Evolutionary conservation across 2,797 vertebrate species (phyloP), one percentile per base, ranked within the genome.

Genomic region (Etheostoma nigrum): DNA sequence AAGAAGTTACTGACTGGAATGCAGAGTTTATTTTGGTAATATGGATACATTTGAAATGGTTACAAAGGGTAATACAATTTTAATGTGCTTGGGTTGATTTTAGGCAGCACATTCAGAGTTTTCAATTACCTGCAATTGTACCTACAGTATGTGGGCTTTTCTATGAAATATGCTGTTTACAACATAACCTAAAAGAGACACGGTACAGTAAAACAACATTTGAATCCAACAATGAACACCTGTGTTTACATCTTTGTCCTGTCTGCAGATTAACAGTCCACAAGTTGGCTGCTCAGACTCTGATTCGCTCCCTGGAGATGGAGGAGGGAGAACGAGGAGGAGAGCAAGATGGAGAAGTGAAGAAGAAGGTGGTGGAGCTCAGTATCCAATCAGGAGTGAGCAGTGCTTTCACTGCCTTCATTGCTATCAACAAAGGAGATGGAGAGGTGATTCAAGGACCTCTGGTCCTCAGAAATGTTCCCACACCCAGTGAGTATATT

Each of bases 311-410:
- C 33, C 85, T 96, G 72, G 95, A 96, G 82, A 83, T 72, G 58
- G 78, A 87, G 44, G 57, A 85, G 18, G 69, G 55, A 30, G 63
- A 73, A 0, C 0, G 5, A 0, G 3, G 2, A n/a, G 15, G 71
- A 6, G 12, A 74, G 54, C 33, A 48, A 44, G 60, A 68, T 19
- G 6, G 21, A 21, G 55, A 18, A 44, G n/a, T 89, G 70, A 93
- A 92, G 78, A 72, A 91, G 72, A 93, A 85, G 33, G 89, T 95
- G 55, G 63, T 96, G 80, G 79, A 95, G 19, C 81, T 95, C 63
- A 96, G 96, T 73, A 59, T 95, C 58, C 92, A 95, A 49, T 94
- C 94, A 65, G 95, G 95, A 84, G 93, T 97, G 72, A 93, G 95
- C 90, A 95, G 96, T 59, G 81, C 91, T 49, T 94, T 94, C 78